phyloP scores from a whole-genome alignment of 2,797 vertebrate species.

The Neoniphon sammara region DNA sequence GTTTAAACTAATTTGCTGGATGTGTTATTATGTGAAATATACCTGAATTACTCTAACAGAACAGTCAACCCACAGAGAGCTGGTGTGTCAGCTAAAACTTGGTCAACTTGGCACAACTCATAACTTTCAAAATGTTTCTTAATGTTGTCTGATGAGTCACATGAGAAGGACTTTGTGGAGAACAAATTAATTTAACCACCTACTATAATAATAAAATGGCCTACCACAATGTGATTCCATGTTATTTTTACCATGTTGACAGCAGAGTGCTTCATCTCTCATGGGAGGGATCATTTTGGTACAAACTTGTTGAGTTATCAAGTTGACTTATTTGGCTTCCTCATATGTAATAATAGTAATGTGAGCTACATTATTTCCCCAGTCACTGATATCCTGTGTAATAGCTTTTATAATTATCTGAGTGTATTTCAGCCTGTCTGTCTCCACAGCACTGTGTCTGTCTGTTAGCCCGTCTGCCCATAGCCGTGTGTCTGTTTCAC shows the following conservation, averaged over 20 bases:
- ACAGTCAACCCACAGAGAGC: background rate
- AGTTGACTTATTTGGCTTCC: conserved; percentile 40
- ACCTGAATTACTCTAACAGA: conserved; percentile 1
- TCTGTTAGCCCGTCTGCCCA: conserved; percentile 41
- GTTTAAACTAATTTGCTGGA: conserved; percentile 28
- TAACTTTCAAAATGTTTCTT: too few species aligned
- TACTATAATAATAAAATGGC: conserved; percentile 29
- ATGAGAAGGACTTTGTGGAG: conserved; percentile 17
- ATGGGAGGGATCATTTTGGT: conserved; percentile 31
- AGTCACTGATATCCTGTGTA: conserved; percentile 44
- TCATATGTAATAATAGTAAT: conserved; percentile 45
- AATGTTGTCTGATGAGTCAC: too few species aligned
- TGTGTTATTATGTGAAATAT: conserved; percentile 16
- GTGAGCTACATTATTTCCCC: conserved; percentile 1
- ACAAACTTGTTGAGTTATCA: conserved; percentile 53
- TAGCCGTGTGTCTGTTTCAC: conserved; percentile 50
- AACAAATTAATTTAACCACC: conserved; percentile 31
- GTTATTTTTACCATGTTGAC: conserved; percentile 36
- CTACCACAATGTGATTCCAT: conserved; percentile 12
- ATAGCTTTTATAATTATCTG: conserved; percentile 55
- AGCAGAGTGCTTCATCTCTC: conserved; percentile 39
- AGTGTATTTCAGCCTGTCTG: conserved; percentile 9
- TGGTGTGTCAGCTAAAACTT: conserved; percentile 7
- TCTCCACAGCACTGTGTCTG: conserved; percentile 25
- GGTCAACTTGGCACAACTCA: conserved; percentile 29